Conservation (phyloP, 2,797 vertebrate species). For the Triplophysa yarkandensis region DNA sequence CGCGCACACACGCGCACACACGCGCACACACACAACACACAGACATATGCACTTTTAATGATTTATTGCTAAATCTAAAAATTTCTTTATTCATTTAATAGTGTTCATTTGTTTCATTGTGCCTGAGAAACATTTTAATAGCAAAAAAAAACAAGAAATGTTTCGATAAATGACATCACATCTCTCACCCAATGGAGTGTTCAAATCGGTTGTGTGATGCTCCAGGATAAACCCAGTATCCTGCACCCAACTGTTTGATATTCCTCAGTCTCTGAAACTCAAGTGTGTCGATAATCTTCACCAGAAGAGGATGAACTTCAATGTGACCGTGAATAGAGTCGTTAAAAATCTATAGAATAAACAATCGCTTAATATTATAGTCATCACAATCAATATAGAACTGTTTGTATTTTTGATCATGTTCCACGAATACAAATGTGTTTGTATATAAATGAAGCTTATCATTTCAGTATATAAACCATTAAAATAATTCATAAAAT, state of each 20-base stretch:
- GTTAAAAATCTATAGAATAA: not conserved
- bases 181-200: constrained; percentile 71
- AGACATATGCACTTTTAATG: not conserved
- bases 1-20: too few relatives aligned
- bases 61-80: not conserved
- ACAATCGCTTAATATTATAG: too few relatives aligned
- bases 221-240: constrained; percentile 4
- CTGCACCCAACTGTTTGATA: constrained; percentile 76
- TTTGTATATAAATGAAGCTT: too few relatives aligned
- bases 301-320: constrained; percentile 75
- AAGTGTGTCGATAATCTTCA: constrained; percentile 88
- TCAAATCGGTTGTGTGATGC: constrained; percentile 64
- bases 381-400: not conserved
- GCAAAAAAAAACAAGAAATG: too few relatives aligned
- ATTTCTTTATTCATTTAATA: too few relatives aligned
- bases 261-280: constrained; percentile 76
- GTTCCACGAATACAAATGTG: too few relatives aligned
- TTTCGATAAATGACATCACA: not conserved
- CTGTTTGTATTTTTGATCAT: not conserved
- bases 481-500: too few relatives aligned
- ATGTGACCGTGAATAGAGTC: not conserved
- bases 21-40: not conserved
- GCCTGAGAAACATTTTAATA: too few relatives aligned
- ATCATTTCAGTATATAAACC: too few relatives aligned
- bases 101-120: too few relatives aligned